phyloP scores from a whole-genome alignment of 2,888 invertebrate genomes.

The Panopea generosa region DNA sequence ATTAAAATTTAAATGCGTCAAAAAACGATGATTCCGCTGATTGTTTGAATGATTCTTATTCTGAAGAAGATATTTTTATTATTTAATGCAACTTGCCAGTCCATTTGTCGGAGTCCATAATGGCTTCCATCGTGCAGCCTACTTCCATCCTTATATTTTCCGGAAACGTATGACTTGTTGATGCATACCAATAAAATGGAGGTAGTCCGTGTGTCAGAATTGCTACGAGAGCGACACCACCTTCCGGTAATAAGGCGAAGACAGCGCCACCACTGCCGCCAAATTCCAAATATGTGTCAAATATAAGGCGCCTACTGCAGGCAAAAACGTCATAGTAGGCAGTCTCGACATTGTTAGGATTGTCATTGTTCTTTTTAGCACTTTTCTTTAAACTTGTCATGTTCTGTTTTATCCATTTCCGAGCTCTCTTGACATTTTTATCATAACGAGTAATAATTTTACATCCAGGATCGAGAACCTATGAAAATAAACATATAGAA shows the following conservation, averaged over 20 bases:
- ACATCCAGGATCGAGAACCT: too few species aligned
- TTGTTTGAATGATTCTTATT: too few species aligned
- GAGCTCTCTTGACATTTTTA: neutral
- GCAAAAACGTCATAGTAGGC: slow-evolving; percentile 5
- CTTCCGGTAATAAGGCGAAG: slow-evolving; percentile 1
- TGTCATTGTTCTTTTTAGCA: neutral
- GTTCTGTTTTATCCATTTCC: slow-evolving; percentile 2
- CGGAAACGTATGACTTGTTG: neutral
- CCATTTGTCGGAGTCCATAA: neutral
- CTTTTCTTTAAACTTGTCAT: slow-evolving; percentile 7
- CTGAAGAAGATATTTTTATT: too few species aligned
- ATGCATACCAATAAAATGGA: slow-evolving; percentile 1
- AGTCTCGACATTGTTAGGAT: slow-evolving; percentile 1
- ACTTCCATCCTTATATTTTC: slow-evolving; percentile 5
- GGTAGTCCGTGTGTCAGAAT: slow-evolving; percentile 7
- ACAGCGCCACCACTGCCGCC: slow-evolving; percentile 2
- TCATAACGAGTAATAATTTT: too few species aligned
- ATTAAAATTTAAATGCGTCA: too few species aligned
- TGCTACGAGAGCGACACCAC: slow-evolving; percentile 1
- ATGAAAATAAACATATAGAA: too few species aligned
- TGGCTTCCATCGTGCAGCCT: neutral
- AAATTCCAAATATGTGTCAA: slow-evolving; percentile 5
- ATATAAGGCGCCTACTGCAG: neutral
- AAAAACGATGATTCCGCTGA: too few species aligned
- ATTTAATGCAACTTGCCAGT: too few species aligned